Evolutionary conservation across 2,113 vertebrate genomes (phyloP).

Genomic region (Alethe diademata): DNA sequence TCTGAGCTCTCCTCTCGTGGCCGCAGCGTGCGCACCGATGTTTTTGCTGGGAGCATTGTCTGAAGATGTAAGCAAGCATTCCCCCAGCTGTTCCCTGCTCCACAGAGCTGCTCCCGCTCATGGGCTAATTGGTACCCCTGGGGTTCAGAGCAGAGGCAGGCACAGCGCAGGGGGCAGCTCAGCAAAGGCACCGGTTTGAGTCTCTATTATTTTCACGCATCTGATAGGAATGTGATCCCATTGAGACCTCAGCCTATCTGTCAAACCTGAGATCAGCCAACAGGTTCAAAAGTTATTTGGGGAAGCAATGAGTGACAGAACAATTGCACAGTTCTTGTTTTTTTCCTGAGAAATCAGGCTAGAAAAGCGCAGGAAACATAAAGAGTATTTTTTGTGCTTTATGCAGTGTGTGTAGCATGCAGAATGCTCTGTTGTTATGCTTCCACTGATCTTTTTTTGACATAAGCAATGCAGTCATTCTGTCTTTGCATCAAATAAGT

Average conservation of each 20-base stretch:
- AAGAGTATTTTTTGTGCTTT: conserved; percentile 1
- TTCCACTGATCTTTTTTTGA: conserved; percentile 47
- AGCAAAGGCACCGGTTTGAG: neutral
- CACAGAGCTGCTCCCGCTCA: neutral
- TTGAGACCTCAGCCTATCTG: conserved; percentile 43
- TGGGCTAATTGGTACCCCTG: conserved; percentile 52
- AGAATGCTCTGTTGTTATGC: conserved; percentile 3
- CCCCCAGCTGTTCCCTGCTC: neutral
- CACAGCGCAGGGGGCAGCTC: neutral
- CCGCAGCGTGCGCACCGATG: rapidly evolving
- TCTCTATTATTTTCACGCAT: conserved; percentile 13
- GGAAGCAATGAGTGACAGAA: conserved; percentile 53
- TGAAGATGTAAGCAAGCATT: neutral
- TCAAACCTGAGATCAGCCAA: conserved; percentile 52
- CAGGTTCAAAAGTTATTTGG: conserved; percentile 58
- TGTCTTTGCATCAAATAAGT: conserved; percentile 25
- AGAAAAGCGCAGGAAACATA: neutral
- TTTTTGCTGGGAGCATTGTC: neutral
- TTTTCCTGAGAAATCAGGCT: neutral
- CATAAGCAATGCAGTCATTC: conserved; percentile 43
- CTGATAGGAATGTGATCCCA: conserved; percentile 20
- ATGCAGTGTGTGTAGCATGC: neutral
- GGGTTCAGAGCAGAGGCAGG: neutral
- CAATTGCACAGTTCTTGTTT: neutral
- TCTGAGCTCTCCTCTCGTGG: neutral